Percentiles rank a stretch among this genome's conserved stretches.
phyloP scores from a whole-genome alignment of 2,797 vertebrate species.

The Rousettus madagascariensis region DNA sequence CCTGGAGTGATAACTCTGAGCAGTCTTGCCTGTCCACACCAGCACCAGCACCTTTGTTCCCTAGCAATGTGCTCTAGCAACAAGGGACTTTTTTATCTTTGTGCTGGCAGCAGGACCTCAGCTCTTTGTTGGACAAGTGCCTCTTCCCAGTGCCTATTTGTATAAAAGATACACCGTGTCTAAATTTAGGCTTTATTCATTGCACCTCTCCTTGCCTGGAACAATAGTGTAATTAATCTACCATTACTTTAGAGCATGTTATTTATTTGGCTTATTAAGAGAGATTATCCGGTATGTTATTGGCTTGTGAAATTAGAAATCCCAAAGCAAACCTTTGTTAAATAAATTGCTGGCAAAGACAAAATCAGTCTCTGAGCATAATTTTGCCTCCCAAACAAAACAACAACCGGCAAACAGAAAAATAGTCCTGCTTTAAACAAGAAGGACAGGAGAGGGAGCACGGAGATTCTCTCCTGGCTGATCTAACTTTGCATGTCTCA shows the following conservation, averaged over 20 bases:
- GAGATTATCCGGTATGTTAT: neutral
- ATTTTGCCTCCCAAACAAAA: neutral
- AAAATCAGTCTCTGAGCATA: neutral
- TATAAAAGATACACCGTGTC: neutral
- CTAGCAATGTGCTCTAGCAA: neutral
- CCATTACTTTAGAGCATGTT: neutral
- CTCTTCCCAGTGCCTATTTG: neutral
- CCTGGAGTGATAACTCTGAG: neutral
- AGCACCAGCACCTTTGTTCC: neutral
- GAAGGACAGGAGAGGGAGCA: conserved; percentile 81
- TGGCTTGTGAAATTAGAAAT: neutral
- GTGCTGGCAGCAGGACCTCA: neutral
- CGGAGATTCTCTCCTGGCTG: conserved; percentile 16
- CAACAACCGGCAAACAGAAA: neutral
- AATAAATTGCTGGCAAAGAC: neutral
- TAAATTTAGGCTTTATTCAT: neutral
- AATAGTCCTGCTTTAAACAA: conserved; percentile 62
- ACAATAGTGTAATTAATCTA: neutral
- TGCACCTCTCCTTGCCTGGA: neutral
- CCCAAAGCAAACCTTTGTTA: neutral
- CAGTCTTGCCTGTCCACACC: neutral
- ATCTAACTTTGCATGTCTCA: neutral
- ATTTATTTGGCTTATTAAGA: neutral
- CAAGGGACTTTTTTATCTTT: neutral
- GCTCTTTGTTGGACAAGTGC: neutral